Evolutionary conservation across 2,797 vertebrate genomes (phyloP).

Genomic region (Clamator glandarius): DNA sequence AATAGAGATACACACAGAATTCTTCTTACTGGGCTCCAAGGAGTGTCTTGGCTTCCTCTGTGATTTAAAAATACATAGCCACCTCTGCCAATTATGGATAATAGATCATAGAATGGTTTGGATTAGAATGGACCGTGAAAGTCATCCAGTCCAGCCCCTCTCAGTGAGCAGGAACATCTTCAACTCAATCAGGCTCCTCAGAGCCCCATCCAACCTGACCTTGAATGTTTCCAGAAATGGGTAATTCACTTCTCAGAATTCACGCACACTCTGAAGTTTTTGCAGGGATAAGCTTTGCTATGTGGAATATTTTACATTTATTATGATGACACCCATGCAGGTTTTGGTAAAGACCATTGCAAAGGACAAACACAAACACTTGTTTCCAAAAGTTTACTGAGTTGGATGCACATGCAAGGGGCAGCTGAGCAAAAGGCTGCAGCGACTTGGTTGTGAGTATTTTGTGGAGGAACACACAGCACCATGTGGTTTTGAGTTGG

Average conservation of each 20-base stretch:
- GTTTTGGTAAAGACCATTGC: background rate
- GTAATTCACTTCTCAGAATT: background rate
- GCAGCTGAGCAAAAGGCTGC: background rate
- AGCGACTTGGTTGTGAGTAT: background rate
- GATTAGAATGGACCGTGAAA: too few species aligned
- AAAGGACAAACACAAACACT: background rate
- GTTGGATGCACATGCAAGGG: too few species aligned
- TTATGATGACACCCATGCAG: accelerated
- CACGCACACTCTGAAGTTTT: background rate
- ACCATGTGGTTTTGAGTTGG: background rate
- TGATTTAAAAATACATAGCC: background rate
- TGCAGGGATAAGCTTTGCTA: background rate
- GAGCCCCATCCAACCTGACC: too few species aligned
- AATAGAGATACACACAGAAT: background rate
- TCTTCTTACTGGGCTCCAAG: background rate
- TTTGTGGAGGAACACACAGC: background rate
- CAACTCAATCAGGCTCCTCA: too few species aligned
- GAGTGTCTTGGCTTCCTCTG: background rate
- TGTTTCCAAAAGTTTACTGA: background rate
- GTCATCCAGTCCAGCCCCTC: too few species aligned
- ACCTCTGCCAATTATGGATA: too few species aligned
- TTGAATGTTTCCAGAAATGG: too few species aligned
- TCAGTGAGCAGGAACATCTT: too few species aligned
- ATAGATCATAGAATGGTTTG: too few species aligned
- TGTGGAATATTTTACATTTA: background rate